Base-by-base conservation (phyloP, 2,888 invertebrate species). In the Microctonus aethiopoides region DNA sequence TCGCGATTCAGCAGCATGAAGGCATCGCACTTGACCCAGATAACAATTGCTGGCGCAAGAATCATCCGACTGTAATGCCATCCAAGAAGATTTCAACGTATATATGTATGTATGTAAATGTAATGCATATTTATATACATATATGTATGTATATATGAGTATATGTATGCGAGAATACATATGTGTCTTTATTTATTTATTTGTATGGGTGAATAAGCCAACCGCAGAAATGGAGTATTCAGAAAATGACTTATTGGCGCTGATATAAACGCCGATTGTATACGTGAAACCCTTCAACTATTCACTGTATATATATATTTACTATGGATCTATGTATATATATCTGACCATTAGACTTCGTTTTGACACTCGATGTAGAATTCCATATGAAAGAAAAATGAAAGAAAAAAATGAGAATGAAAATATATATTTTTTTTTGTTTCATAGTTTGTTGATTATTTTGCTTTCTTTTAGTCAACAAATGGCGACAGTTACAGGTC, bases 1-100 rank as follows among this genome's bases (percentile, higher is more conserved):
- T 51, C 29, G 16, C 46, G 16, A 46, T 16, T 26, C 46, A 26
- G n/a, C 51, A 26, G 32, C 32, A 52, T 36, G 59, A 59, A 57
- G 59, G 52, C 32, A 64, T 34, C 59, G 67, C 67, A 67, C 67
- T 67, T 67, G 67, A 67, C 67, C 67, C 59, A 67, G 67, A 67
- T 46, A 46, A 46, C 46, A 46, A 46, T 52, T 64, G 52, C 64
- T 36, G 26, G n/a, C 61, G 39, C 24, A 61, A 61, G n/a, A 20
- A 34, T 32, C 22, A 32, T 39, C 9, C 39, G 22, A 39, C 36
- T 61, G 39, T 61, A 22, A 61, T n/a, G 46, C 46, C 46, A 46
- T 46, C 16, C 46, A 7, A 20, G 46, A 46, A 46, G 46, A 46
- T 46, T 46, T 46, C 16, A n/a, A 9, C 16, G 1, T 46, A 3